phyloP scores from a whole-genome alignment of 1,140 invertebrate species.

The Riptortus pedestris region DNA sequence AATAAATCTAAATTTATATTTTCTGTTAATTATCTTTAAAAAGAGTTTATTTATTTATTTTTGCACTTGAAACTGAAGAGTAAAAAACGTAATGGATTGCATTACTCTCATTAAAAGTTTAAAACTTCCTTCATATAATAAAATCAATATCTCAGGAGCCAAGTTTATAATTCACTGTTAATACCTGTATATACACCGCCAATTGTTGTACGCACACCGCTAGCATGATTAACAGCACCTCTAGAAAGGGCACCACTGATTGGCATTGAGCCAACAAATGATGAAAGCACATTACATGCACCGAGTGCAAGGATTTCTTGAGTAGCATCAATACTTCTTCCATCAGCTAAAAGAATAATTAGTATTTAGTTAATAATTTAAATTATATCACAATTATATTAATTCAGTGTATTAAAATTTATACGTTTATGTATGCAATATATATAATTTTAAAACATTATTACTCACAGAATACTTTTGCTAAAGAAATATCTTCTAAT shows the following conservation, averaged over 20 bases:
- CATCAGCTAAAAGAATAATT: slow-evolving; percentile 41
- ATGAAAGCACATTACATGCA: slow-evolving; percentile 68
- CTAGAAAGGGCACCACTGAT: slow-evolving; percentile 72
- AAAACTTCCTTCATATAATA: no score
- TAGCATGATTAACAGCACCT: slow-evolving; percentile 78
- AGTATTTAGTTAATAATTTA: no score
- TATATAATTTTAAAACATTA: background rate
- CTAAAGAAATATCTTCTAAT: slow-evolving; percentile 69
- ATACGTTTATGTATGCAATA: background rate
- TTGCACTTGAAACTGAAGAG: no score
- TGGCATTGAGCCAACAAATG: slow-evolving; percentile 76
- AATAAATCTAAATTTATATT: no score
- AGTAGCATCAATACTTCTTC: slow-evolving; percentile 60
- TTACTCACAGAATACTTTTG: slow-evolving; percentile 64
- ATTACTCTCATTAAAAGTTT: no score
- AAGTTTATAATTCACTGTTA: no score
- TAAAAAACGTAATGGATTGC: no score
- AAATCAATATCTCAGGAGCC: no score
- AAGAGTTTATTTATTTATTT: no score
- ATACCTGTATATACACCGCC: slow-evolving; percentile 70
- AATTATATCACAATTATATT: background rate
- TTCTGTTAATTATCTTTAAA: no score
- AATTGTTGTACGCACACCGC: slow-evolving; percentile 69
- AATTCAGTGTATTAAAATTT: background rate
- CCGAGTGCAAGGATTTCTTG: slow-evolving; percentile 73